phyloP scores from a whole-genome alignment of 2,113 vertebrate species.

The Garra rufa region DNA sequence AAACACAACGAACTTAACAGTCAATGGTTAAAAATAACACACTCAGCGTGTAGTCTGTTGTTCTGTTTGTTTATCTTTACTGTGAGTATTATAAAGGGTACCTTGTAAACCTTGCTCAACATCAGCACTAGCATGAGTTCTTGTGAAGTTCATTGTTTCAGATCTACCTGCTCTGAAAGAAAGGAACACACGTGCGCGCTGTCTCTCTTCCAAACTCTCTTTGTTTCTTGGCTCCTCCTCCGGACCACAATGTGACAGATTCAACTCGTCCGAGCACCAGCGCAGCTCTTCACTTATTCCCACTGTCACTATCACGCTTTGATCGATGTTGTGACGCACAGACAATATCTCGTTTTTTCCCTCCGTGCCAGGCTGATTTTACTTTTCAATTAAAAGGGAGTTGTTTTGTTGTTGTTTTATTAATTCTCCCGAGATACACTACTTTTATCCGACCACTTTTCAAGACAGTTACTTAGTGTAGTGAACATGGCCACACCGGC shows the following conservation, averaged over 20 bases:
- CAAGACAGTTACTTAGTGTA: conserved; percentile 64
- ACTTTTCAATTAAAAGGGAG: conserved; percentile 18
- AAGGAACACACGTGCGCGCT: conserved; percentile 32
- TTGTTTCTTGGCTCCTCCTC: conserved; percentile 51
- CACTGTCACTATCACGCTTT: conserved; percentile 42
- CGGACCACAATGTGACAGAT: conserved; percentile 38
- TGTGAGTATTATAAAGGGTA: neutral
- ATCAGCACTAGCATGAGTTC: neutral
- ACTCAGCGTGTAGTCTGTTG: neutral
- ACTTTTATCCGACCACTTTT: conserved; percentile 59
- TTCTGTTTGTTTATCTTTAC: neutral
- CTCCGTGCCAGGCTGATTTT: neutral
- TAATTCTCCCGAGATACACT: conserved; percentile 11
- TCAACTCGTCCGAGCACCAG: neutral
- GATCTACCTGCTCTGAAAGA: conserved; percentile 17
- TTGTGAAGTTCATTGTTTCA: neutral
- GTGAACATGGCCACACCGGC: conserved; percentile 90
- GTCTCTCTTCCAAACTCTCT: conserved; percentile 41
- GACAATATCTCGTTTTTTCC: neutral
- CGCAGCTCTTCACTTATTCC: conserved; percentile 35
- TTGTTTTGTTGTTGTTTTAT: neutral
- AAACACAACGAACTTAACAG: neutral
- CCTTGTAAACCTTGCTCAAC: neutral
- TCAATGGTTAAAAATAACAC: neutral
- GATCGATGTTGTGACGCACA: conserved; percentile 46